A percentile compares a stretch with the other conserved stretches of the same genome.
phyloP scores from a whole-genome alignment of 1,140 invertebrate species.

The Maniola jurtina region DNA sequence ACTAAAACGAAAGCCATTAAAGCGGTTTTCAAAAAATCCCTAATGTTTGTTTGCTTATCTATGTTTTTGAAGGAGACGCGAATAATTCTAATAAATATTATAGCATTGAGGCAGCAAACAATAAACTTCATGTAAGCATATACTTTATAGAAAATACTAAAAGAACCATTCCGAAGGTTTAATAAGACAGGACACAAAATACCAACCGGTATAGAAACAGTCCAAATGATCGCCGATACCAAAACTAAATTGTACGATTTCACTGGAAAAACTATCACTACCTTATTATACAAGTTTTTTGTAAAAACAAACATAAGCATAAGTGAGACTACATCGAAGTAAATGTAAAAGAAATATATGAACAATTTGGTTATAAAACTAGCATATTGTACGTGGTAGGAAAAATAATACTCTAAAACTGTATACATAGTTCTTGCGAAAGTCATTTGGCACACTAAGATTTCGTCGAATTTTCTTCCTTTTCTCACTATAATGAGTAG shows the following conservation, averaged over 20 bases:
- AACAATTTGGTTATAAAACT: background rate
- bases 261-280: constrained; percentile 44
- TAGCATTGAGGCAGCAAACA: constrained; percentile 39
- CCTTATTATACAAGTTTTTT: constrained; percentile 52
- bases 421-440: constrained; percentile 43
- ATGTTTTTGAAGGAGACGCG: constrained; percentile 33
- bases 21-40: constrained; percentile 41
- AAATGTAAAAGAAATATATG: constrained; percentile 35
- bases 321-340: constrained; percentile 42
- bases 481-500: constrained; percentile 35
- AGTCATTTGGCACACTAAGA: constrained; percentile 44
- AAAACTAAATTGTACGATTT: constrained; percentile 30
- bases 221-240: constrained; percentile 33
- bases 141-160: constrained; percentile 33
- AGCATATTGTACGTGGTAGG: constrained; percentile 11
- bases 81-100: constrained; percentile 44
- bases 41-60: constrained; percentile 30
- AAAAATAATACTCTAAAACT: constrained; percentile 37
- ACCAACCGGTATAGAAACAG: constrained; percentile 33
- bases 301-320: constrained; percentile 54
- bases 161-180: constrained; percentile 20
- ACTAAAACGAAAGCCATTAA: constrained; percentile 45
- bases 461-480: constrained; percentile 51
- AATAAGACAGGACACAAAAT: constrained; percentile 37
- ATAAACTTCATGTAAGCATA: constrained; percentile 43